Evolutionary conservation across 2,113 vertebrate species (phyloP), one percentile per base, ranked within the genome.

Genomic region (Neoarius graeffei): DNA sequence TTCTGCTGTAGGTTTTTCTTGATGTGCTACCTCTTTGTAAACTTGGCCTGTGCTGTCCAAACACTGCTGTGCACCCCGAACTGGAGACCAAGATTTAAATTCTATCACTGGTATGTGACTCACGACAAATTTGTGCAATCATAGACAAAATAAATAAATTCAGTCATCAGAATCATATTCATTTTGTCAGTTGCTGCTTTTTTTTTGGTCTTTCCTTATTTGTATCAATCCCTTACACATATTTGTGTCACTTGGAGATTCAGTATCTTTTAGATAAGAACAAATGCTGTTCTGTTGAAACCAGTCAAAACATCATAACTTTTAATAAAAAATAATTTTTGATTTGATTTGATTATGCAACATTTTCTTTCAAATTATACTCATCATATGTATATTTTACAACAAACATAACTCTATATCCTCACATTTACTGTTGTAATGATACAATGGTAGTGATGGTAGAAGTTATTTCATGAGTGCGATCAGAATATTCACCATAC

Each of bases 11-110:
- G 98, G 97, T 99, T 99, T 93, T 99, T 99, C 93, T 96, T 99
- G 85, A 99, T 99, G 98, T 99, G 97, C 90, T 99, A 99, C 90
- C 94, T 99, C 92, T 99, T 99, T 90, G 98, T 99, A 84, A 99
- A 99, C 94, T 92, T 99, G 95, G 98, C 98, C n/a, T 99, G 98
- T 82, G 97, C 98, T 0, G 94, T 99, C 59, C 98, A 99, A 92
- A 99, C 98, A 0, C 94, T 99, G 86, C 91, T 99, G 30, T 94
- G 96, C 8, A 97, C 98, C 0, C 98, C 98, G 67, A 99, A 98
- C 93, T 99, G 97, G 97, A 98, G 98, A 86, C 98, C 98, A 9
- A 97, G 98, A 79, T 99, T 99, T 94, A 97, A 97, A 90, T 99
- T 96, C 92, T 99, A 99, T 92, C 98, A 99, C 92, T 99, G 98